Base-by-base conservation (phyloP, 2,888 invertebrate genomes). In the Oegoconia quadripuncta region DNA sequence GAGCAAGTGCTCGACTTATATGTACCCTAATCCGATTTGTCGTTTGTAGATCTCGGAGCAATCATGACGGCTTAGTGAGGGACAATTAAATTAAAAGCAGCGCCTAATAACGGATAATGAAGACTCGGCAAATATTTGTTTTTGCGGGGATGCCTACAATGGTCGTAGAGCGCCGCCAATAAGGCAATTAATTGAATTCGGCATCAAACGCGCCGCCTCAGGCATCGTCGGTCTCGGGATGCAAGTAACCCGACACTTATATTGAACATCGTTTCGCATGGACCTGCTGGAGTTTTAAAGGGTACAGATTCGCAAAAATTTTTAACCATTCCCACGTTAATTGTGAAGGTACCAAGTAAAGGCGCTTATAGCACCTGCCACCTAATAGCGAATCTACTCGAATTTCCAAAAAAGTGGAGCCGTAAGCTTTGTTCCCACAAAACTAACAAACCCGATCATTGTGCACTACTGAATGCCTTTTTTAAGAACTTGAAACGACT, bases 141-240 rank as follows among this genome's bases (percentile, higher is more conserved):
- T 74, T 87, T 84, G 80, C 66, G 60, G 67, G 73, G 75, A 79
- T 30, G 34, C 11, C 71, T 71, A 59, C 75, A 67, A 71, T 69
- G 70, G 70, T 65, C 68, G 71, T 64, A 63, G 73, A 52, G 66
- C 59, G 59, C 67, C 64, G 77, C 82, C 82, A 84, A 84, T 82
- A 83, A 70, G 80, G 78, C 83, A 79, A 86, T 86, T 87, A 86
- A 87, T 87, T 84, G 82, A 84, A 83, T 86, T 86, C 83, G 86
- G 84, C 79, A 71, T 81, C 79, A 87, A 86, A 83, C 74, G 59
- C 55, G 66, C 73, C 78, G 81, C 76, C 73, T 57, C 58, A 66
- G 67, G 74, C 80, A 81, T 83, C 83, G 83, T 79, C 83, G 81
- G 82, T 78, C 67, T 68, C 50, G 6, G 7, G 62, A 65, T 55